Evolutionary conservation across 1,140 invertebrate species (phyloP).

Genomic region (Tribolium madens): DNA sequence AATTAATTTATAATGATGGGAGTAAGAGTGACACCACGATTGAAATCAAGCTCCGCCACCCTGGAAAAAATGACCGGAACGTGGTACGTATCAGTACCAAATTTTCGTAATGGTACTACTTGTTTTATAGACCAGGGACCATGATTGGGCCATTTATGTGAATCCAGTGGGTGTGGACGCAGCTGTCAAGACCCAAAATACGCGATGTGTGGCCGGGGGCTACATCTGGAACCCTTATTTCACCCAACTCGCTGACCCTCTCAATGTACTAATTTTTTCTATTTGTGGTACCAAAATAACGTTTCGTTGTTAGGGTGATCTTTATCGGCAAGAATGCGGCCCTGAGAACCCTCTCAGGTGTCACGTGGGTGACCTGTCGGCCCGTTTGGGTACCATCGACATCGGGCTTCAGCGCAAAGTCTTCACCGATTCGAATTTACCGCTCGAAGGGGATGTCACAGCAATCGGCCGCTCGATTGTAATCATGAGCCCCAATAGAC

Average conservation of each 20-base stretch:
- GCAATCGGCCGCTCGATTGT: constrained; percentile 90
- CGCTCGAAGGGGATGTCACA: constrained; percentile 80
- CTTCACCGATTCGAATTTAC: constrained; percentile 89
- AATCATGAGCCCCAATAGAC: constrained; percentile 81
- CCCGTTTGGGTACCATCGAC: constrained; percentile 85
- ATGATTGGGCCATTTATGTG: constrained; percentile 94
- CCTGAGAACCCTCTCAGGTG: constrained; percentile 89
- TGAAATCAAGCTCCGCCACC: constrained; percentile 88
- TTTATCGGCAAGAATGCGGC: constrained; percentile 89
- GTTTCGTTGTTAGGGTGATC: constrained; percentile 73
- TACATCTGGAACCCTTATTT: constrained; percentile 95
- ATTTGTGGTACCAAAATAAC: not conserved
- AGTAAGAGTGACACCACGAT: constrained; percentile 90
- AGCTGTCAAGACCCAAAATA: constrained; percentile 80
- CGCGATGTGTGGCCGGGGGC: constrained; percentile 89
- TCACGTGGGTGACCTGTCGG: constrained; percentile 92
- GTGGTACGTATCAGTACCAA: constrained; percentile 69
- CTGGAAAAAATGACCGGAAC: constrained; percentile 85
- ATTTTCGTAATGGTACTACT: constrained; percentile 27
- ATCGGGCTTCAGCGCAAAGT: constrained; percentile 83
- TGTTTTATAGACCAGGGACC: constrained; percentile 80
- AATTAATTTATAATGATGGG: constrained; percentile 88
- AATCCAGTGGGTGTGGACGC: constrained; percentile 95
- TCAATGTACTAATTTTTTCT: constrained; percentile 76
- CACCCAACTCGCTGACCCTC: constrained; percentile 88